Evolutionary conservation across 2,797 vertebrate species (phyloP), one percentile per base, ranked within the genome.

Genomic region (Calcarius lapponicus): DNA sequence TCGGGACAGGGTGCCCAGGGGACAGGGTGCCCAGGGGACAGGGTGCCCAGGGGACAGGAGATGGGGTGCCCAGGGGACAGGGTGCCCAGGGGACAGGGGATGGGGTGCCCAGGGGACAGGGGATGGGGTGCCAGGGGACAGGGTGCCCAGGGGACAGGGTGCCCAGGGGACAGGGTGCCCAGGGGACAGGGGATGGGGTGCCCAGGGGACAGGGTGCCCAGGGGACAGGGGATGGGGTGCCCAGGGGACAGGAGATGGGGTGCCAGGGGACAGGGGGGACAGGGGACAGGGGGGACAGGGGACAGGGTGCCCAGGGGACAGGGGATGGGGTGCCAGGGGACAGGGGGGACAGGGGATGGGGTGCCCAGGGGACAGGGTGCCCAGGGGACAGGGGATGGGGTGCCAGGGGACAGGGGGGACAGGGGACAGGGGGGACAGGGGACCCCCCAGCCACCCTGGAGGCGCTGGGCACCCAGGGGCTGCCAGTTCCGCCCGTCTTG

Each of bases 401-500:
- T 65, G 21, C 10, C 48, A 28, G 48, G 25, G 48, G 25, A 47
- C 53, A 31, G 51, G 50, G 50, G 29, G 19, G 4, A 19, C 53
- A 54, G 26, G 56, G 43, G 21, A 43, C 20, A 36, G 36, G 36
- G 36, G 36, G 36, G 36, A 36, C 36, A 36, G 36, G 36, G 36
- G 36, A 36, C 36, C 36, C 36, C 36, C 36, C 36, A 36, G 36
- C 36, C 36, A 9, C 36, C 36, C 36, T 36, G 83, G 10, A 25
- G 40, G 29, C 45, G 58, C 64, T 3, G n/a, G n/a, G 75, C 73
- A 90, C 3, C 48, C 62, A 3, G 34, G 17, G 31, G 25, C 62
- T 24, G 32, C n/a, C 5, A 16, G 22, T 2, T 34, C 72, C 0
- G 4, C 10, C 54, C 7, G 8, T 60, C 74, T 16, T 2, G 1